Percentiles rank a stretch among this genome's conserved stretches.
Evolutionary conservation across 2,797 vertebrate species (phyloP).

Genomic region (Acrossocheilus fasciatus): DNA sequence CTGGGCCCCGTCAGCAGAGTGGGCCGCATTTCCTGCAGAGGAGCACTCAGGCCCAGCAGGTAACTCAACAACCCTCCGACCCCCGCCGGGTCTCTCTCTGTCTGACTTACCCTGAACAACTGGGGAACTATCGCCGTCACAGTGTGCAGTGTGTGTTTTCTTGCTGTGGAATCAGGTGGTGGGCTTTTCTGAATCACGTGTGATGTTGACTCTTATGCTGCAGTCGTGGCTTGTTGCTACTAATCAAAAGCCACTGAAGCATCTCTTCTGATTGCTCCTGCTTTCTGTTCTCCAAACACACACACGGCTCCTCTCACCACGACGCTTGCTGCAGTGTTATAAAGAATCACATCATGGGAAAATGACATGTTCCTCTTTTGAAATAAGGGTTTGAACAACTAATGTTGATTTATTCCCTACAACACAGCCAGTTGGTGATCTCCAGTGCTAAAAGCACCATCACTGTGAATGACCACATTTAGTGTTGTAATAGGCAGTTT

Average conservation of each 20-base stretch:
- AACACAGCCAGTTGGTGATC: background rate
- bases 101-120: conserved; percentile 55
- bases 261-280: conserved; percentile 22
- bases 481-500: background rate
- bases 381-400: background rate
- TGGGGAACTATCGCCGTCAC: conserved; percentile 37
- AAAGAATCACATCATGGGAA: background rate
- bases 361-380: background rate
- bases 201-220: conserved; percentile 10
- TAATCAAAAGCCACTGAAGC: conserved; percentile 12
- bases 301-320: background rate
- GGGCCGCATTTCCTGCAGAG: conserved; percentile 97
- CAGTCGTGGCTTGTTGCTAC: conserved; percentile 16
- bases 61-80: conserved; percentile 78
- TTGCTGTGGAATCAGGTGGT: conserved; percentile 40
- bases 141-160: conserved; percentile 26
- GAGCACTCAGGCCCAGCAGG: conserved; percentile 98
- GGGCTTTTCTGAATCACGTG: conserved; percentile 41
- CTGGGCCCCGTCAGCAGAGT: conserved; percentile 96
- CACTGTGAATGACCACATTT: too few species aligned
- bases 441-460: too few species aligned
- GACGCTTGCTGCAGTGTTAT: background rate
- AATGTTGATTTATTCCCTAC: background rate
- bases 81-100: conserved; percentile 63
- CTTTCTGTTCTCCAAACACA: conserved; percentile 15